Evolutionary conservation across 2,888 invertebrate species (phyloP).

Genomic region (Polydesmus complanatus): DNA sequence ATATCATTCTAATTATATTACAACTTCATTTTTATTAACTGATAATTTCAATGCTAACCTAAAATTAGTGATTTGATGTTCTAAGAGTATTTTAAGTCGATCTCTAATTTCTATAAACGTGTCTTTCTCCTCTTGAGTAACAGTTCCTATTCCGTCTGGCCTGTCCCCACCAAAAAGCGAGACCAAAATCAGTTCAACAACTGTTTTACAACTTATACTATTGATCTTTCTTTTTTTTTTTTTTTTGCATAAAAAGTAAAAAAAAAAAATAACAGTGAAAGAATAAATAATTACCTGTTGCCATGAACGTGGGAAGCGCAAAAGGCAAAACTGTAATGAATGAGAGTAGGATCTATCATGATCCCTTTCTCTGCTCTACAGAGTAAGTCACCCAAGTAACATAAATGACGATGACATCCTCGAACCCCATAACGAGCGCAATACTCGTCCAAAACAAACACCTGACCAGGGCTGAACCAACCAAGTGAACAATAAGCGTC

Average conservation of each 20-base stretch:
- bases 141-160: constrained; percentile 97
- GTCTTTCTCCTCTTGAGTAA: constrained; percentile 94
- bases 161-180: constrained; percentile 38
- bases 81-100: constrained; percentile 74
- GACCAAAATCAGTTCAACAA: constrained; percentile 2
- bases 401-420: constrained; percentile 90
- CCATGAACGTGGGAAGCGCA: constrained; percentile 99
- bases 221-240: background rate
- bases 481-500: constrained; percentile 99
- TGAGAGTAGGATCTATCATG: constrained; percentile 95
- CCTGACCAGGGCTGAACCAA: constrained; percentile 99
- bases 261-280: constrained; percentile 1
- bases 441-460: constrained; percentile 95
- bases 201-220: constrained; percentile 1
- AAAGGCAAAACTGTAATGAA: constrained; percentile 98
- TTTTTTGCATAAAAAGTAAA: background rate
- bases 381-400: constrained; percentile 86
- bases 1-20: background rate
- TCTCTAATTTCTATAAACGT: constrained; percentile 97
- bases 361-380: constrained; percentile 86
- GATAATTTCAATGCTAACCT: constrained; percentile 40
- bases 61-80: constrained; percentile 98
- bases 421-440: constrained; percentile 94
- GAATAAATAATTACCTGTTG: constrained; percentile 61
- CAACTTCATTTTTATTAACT: too few species aligned